Evolutionary conservation across 2,113 vertebrate species (phyloP).

Genomic region (Plecotus auritus): DNA sequence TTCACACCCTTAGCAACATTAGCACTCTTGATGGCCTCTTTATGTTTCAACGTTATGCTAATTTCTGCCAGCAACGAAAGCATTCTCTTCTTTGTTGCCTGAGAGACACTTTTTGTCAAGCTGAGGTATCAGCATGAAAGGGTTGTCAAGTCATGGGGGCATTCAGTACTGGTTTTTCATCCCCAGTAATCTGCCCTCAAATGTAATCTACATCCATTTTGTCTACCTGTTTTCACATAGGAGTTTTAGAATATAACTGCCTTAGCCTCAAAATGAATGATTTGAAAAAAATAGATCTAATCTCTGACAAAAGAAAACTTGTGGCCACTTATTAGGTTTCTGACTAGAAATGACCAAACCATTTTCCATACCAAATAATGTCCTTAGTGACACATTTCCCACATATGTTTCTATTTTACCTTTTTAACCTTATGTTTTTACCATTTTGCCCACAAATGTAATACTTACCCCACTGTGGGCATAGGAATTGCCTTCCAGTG

Average conservation of each 20-base stretch:
- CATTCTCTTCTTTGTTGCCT: too few species aligned
- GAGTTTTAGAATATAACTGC: neutral
- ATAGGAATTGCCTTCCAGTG: constrained; percentile 35
- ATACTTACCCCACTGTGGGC: constrained; percentile 42
- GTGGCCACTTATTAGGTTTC: neutral
- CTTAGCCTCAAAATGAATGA: neutral
- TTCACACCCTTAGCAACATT: too few species aligned
- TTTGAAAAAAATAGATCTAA: neutral
- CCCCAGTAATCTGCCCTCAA: neutral
- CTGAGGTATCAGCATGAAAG: too few species aligned
- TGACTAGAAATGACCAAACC: neutral
- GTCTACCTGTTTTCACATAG: neutral
- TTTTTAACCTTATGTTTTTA: constrained; percentile 42
- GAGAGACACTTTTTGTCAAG: too few species aligned
- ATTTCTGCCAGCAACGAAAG: too few species aligned
- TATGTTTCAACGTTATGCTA: too few species aligned
- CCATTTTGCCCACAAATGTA: constrained; percentile 45
- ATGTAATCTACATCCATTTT: neutral
- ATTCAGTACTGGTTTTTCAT: neutral
- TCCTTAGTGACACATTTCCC: neutral
- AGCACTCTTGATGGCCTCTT: too few species aligned
- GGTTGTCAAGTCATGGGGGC: neutral
- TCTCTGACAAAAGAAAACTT: neutral
- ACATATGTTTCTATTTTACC: constrained; percentile 48
- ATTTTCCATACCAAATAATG: neutral